Percentiles rank a stretch among this genome's conserved stretches.
Conservation (phyloP, 2,797 vertebrate species). For the Leontocebus nigricollis region DNA sequence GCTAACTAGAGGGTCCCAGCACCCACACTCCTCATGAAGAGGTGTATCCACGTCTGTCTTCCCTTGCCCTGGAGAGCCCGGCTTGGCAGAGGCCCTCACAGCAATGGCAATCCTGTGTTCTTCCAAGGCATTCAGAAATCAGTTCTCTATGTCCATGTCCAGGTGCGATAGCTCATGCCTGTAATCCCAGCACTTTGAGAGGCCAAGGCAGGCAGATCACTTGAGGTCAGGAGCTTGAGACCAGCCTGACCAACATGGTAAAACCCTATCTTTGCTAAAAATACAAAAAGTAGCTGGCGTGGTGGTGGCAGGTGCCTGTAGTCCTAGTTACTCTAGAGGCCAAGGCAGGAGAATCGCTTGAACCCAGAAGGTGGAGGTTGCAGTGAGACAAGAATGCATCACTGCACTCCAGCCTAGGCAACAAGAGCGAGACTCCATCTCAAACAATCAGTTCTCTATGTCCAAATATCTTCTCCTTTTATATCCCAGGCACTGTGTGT, state of each 20-base stretch:
- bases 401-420: neutral
- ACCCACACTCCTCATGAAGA: neutral
- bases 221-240: neutral
- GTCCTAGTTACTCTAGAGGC: neutral
- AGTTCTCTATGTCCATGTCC: neutral
- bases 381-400: neutral
- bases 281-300: neutral
- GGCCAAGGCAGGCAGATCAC: neutral
- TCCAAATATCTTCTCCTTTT: neutral
- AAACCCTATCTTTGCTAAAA: neutral
- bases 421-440: neutral
- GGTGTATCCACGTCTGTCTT: neutral
- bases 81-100: neutral
- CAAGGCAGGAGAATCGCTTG: neutral
- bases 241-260: neutral
- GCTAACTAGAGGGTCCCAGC: rapidly evolving
- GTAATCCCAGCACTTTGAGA: neutral
- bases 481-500: neutral
- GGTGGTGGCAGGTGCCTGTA: neutral
- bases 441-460: neutral
- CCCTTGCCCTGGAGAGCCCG: neutral
- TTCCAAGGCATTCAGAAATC: neutral
- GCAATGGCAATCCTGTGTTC: neutral
- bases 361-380: neutral
- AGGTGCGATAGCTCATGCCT: neutral